These are phyloP conservation scores for Symphodus melops DNA, from an alignment of 2,113 vertebrate species.

Conservation along the genomic window DNA sequence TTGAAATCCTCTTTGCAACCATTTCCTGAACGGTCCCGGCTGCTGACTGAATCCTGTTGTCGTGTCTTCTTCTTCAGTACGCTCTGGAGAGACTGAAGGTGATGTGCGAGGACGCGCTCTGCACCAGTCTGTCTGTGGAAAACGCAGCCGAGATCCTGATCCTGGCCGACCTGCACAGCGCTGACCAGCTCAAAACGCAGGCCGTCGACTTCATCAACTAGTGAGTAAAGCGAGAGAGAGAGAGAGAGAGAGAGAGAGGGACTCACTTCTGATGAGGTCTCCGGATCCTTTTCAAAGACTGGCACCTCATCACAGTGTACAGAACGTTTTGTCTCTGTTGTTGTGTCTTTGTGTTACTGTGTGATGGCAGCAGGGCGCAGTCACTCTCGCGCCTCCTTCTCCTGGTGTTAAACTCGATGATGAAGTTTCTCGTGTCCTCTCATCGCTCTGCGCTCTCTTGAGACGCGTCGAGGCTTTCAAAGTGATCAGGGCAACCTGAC, in stretches of 20 bases:
- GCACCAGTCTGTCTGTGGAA: constrained; percentile 96
- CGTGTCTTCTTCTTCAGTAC: constrained; percentile 80
- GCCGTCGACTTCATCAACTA: constrained; percentile 99
- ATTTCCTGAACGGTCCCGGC: neutral
- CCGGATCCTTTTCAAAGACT: constrained; percentile 16
- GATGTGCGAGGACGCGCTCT: constrained; percentile 98
- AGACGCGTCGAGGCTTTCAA: constrained; percentile 13
- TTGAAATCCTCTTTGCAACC: neutral
- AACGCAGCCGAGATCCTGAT: constrained; percentile 97
- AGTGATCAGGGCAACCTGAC: constrained; percentile 57
- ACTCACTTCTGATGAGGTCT: constrained; percentile 19
- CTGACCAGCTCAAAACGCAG: constrained; percentile 97
- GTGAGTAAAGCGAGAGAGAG: constrained; percentile 82
- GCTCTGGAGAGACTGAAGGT: constrained; percentile 97
- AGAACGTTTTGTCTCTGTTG: constrained; percentile 43
- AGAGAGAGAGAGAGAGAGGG: neutral
- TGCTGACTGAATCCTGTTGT: neutral
- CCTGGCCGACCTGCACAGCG: constrained; percentile 97
- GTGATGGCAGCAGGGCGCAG: neutral
- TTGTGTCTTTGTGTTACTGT: constrained; percentile 10
- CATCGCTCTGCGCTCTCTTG: constrained; percentile 1
- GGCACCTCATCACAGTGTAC: constrained; percentile 5
- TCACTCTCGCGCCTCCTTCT: constrained; percentile 1
- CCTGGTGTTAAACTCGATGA: constrained; percentile 19
- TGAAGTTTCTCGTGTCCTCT: constrained; percentile 39